phyloP scores from a whole-genome alignment of 2,888 invertebrate species.

The Gasteruption jaculator region DNA sequence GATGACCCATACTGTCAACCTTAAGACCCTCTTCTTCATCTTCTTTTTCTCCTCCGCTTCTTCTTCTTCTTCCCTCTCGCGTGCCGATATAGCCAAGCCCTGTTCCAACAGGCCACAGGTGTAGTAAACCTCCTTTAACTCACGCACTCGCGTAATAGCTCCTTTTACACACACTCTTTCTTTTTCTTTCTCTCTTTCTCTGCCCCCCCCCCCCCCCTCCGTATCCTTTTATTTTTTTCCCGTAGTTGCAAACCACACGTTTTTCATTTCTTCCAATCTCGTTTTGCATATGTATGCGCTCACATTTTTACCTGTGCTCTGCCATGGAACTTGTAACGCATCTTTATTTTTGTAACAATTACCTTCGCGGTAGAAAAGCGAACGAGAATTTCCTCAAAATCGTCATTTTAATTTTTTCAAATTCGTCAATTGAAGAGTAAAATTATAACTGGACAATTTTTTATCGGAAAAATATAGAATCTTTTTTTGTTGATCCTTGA shows the following conservation, averaged over 20 bases:
- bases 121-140: constrained; percentile 40
- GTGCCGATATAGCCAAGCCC: constrained; percentile 30
- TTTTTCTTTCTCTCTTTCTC: not conserved
- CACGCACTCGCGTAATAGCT: constrained; percentile 35
- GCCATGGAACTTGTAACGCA: too few species aligned
- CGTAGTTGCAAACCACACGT: too few species aligned
- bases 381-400: too few species aligned
- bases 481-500: too few species aligned
- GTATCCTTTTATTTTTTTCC: constrained; percentile 5
- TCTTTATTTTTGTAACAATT: too few species aligned
- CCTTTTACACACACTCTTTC: constrained; percentile 27
- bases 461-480: too few species aligned
- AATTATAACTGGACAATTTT: too few species aligned
- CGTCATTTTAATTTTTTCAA: too few species aligned
- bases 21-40: constrained; percentile 17
- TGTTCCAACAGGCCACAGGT: constrained; percentile 42
- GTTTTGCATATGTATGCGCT: constrained; percentile 1
- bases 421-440: too few species aligned
- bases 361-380: too few species aligned
- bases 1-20: constrained; percentile 25
- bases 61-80: constrained; percentile 9
- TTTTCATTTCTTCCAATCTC: not conserved
- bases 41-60: constrained; percentile 10
- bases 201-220: constrained; percentile 11
- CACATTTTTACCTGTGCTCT: too few species aligned